Evolutionary conservation across 2,797 vertebrate species (phyloP).

Genomic region (Acrossocheilus fasciatus): DNA sequence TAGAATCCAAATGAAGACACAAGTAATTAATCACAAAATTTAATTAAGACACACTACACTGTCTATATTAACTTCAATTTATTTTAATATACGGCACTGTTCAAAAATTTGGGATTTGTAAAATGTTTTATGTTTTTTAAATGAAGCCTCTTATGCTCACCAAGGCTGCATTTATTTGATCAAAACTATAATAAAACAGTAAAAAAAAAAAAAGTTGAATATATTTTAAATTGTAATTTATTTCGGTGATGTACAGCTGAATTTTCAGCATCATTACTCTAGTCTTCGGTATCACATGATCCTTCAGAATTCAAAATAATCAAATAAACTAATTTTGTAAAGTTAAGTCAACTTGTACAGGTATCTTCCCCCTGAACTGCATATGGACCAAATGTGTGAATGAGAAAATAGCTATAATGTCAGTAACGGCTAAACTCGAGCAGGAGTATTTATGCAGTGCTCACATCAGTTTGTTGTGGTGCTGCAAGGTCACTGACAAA

Average conservation of each 20-base stretch:
- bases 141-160: neutral
- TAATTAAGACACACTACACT: neutral
- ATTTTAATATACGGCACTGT: neutral
- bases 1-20: neutral
- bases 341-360: neutral
- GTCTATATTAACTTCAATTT: neutral
- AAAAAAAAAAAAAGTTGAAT: neutral
- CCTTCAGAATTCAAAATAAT: neutral
- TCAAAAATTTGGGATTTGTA: neutral
- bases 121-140: neutral
- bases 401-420: slow-evolving; percentile 22
- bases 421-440: slow-evolving; percentile 40
- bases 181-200: neutral
- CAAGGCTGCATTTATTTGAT: neutral
- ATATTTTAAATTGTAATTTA: neutral
- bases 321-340: neutral
- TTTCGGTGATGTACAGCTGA: neutral
- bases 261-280: neutral
- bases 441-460: slow-evolving; percentile 45
- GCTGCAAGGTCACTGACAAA: slow-evolving; percentile 47
- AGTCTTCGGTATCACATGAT: neutral
- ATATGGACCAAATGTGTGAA: neutral
- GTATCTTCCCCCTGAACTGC: neutral
- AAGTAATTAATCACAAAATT: neutral
- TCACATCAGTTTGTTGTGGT: slow-evolving; percentile 45